A percentile compares a stretch with the other conserved stretches of the same genome.
These are phyloP conservation scores for Coregonus suidteri DNA, from an alignment of 2,797 vertebrate genomes.

Conservation along the genomic window DNA sequence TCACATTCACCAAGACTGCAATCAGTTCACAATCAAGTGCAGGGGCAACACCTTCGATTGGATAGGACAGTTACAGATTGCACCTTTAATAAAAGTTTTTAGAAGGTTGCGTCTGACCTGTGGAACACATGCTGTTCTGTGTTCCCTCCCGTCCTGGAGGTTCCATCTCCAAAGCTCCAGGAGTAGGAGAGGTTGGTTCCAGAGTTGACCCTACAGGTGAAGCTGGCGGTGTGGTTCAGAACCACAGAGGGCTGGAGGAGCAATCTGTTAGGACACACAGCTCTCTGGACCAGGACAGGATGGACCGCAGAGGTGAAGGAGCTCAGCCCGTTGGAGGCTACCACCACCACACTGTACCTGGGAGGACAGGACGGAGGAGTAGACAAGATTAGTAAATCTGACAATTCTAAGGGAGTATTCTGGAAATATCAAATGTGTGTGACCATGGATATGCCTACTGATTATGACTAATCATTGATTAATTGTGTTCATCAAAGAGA, in stretches of 20 bases:
- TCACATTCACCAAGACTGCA: background rate
- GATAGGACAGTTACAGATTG: too few relatives aligned
- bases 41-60: too few relatives aligned
- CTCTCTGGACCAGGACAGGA: slow-evolving; percentile 71
- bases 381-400: background rate
- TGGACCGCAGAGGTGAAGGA: slow-evolving; percentile 65
- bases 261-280: slow-evolving; percentile 74
- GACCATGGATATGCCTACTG: background rate
- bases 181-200: slow-evolving; percentile 74
- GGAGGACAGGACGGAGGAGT: background rate
- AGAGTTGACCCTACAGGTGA: slow-evolving; percentile 75
- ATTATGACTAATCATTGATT: background rate
- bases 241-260: slow-evolving; percentile 69
- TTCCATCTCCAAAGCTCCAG: slow-evolving; percentile 84
- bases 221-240: slow-evolving; percentile 60
- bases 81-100: background rate
- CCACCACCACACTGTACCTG: slow-evolving; percentile 76
- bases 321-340: slow-evolving; percentile 43
- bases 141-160: slow-evolving; percentile 56
- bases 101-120: slow-evolving; percentile 57
- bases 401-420: too few relatives aligned
- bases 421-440: too few relatives aligned
- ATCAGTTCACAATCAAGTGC: background rate
- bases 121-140: slow-evolving; percentile 70
- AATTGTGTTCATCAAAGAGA: background rate